These are phyloP conservation scores for Baronia brevicornis DNA, from an alignment of 2,888 invertebrate genomes.

Conservation along the genomic window DNA sequence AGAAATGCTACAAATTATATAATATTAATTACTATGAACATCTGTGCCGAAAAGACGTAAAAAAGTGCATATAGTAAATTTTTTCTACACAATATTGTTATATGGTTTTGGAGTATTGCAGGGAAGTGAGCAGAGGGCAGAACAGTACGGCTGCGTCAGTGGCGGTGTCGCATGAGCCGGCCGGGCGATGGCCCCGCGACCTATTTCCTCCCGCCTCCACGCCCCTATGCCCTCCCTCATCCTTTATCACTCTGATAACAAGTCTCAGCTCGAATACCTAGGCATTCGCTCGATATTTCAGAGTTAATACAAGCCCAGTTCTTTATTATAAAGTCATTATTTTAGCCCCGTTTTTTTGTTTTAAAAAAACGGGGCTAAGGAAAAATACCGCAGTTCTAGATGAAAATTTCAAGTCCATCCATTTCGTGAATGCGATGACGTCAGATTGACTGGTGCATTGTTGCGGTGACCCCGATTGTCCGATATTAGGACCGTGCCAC, in stretches of 20 bases:
- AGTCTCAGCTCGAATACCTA: slow-evolving; percentile 32
- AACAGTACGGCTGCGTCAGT: slow-evolving; percentile 25
- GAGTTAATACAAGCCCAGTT: slow-evolving; percentile 1
- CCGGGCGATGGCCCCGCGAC: slow-evolving; percentile 66
- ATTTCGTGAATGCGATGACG: slow-evolving; percentile 17
- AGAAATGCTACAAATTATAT: no score
- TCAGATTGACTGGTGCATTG: slow-evolving; percentile 23
- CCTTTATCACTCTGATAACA: slow-evolving; percentile 58
- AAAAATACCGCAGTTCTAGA: slow-evolving; percentile 8
- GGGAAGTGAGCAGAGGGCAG: slow-evolving; percentile 6
- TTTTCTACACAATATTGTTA: no score
- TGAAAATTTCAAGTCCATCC: slow-evolving; percentile 13
- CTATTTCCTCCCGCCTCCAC: slow-evolving; percentile 49
- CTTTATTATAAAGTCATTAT: not conserved
- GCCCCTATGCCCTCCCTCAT: slow-evolving; percentile 33
- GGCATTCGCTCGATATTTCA: slow-evolving; percentile 18
- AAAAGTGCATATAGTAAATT: no score
- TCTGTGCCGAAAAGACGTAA: no score
- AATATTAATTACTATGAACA: no score
- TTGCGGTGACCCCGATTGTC: slow-evolving; percentile 24
- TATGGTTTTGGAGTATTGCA: no score
- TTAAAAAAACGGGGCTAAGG: no score
- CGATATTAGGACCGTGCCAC: slow-evolving; percentile 19
- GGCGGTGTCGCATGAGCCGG: slow-evolving; percentile 48
- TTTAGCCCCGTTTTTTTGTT: no score